phyloP scores from a whole-genome alignment of 1,140 invertebrate species.

The Cydia splendana region DNA sequence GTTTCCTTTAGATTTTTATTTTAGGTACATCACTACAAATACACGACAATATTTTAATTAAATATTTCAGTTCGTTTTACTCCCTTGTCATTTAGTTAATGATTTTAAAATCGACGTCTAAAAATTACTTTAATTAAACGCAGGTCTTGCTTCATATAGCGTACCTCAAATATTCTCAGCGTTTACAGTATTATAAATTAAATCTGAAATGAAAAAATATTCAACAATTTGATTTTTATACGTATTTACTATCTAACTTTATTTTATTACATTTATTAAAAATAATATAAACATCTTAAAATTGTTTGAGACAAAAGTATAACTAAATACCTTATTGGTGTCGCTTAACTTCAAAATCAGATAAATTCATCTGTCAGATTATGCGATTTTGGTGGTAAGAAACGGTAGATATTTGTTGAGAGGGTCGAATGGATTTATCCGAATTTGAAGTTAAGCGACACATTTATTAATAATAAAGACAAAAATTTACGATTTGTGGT shows the following conservation, averaged over 20 bases:
- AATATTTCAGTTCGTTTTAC: slow-evolving; percentile 69
- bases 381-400: no score
- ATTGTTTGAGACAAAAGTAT: no score
- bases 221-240: no score
- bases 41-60: slow-evolving; percentile 54
- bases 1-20: slow-evolving; percentile 45
- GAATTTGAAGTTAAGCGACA: no score
- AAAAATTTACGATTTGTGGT: neutral
- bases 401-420: no score
- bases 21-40: slow-evolving; percentile 55
- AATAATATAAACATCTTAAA: no score
- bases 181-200: slow-evolving; percentile 16
- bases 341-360: no score
- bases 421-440: no score
- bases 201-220: neutral
- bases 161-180: slow-evolving; percentile 44
- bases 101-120: slow-evolving; percentile 47
- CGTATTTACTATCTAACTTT: no score
- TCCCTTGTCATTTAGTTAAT: slow-evolving; percentile 58
- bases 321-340: no score
- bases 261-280: no score
- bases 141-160: slow-evolving; percentile 43
- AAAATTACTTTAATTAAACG: slow-evolving; percentile 45
- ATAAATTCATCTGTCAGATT: no score
- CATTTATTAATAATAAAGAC: neutral